Percentiles rank a stretch among this genome's conserved stretches.
These are phyloP conservation scores for Haliclona indistincta DNA, from an alignment of 37 sponge, comb jelly and placozoan species.

Conservation along the genomic window DNA sequence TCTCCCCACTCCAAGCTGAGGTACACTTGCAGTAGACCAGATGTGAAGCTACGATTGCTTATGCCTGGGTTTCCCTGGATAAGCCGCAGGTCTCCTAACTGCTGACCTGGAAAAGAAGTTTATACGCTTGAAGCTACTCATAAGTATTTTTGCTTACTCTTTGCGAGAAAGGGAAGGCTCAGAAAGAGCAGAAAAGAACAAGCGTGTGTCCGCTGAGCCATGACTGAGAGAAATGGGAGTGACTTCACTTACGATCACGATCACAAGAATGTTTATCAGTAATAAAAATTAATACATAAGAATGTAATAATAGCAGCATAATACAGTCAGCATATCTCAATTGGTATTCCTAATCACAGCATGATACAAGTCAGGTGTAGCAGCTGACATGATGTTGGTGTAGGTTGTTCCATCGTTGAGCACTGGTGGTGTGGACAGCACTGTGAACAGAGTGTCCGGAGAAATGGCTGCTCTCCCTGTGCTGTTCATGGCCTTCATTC, in stretches of 20 bases:
- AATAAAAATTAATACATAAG: neutral
- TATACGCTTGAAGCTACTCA: no score
- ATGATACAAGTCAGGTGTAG: neutral
- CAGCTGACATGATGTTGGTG: conserved; percentile 2
- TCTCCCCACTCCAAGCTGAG: no score
- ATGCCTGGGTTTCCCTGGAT: no score
- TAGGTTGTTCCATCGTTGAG: neutral
- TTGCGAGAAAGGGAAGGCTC: no score
- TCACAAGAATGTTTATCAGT: neutral
- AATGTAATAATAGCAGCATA: no score
- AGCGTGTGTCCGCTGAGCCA: neutral
- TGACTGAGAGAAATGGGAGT: neutral
- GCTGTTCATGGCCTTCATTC: conserved; percentile 69
- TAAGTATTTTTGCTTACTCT: no score
- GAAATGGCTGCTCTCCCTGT: conserved; percentile 48
- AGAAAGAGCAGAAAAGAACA: conserved; percentile 17
- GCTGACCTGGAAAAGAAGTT: no score
- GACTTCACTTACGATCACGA: neutral
- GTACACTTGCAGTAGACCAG: no score
- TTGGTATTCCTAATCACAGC: neutral
- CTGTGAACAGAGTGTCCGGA: neutral
- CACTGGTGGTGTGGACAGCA: neutral
- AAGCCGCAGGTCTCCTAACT: no score
- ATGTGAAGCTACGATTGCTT: no score
- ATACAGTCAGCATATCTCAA: no score